Evolutionary conservation across 2,888 invertebrate species (phyloP).

Genomic region (Xiphydria camelus): DNA sequence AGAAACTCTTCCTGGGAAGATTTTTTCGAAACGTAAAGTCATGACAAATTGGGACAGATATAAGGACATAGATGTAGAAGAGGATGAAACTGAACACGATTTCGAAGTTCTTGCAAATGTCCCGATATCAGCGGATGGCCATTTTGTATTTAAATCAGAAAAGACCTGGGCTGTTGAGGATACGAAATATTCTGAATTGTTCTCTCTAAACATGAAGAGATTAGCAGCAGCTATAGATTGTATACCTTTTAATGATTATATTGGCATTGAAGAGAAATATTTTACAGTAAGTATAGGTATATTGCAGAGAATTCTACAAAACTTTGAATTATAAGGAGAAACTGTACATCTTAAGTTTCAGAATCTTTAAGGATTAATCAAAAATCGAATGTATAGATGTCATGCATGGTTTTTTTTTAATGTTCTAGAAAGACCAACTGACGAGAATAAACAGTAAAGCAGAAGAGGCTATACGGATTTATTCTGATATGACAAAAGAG

Average conservation of each 20-base stretch:
- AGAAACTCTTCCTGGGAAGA: no score
- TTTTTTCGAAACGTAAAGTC: no score
- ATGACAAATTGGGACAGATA: conserved; percentile 24
- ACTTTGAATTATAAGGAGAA: no score
- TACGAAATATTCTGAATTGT: conserved; percentile 53
- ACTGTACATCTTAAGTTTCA: not conserved
- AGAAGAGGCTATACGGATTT: conserved; percentile 29
- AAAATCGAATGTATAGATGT: no score
- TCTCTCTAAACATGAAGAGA: conserved; percentile 55
- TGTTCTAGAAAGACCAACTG: conserved; percentile 42
- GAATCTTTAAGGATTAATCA: no score
- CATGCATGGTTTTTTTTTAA: no score
- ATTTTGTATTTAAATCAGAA: conserved; percentile 58
- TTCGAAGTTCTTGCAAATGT: conserved; percentile 54
- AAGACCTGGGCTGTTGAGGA: conserved; percentile 56
- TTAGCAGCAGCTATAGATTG: conserved; percentile 56
- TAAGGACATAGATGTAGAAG: conserved; percentile 29
- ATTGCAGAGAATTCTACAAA: no score
- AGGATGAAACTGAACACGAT: conserved; percentile 50
- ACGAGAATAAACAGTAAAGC: conserved; percentile 32
- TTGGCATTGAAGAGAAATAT: conserved; percentile 52
- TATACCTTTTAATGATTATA: conserved; percentile 59
- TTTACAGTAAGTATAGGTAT: conserved; percentile 49
- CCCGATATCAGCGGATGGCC: conserved; percentile 48
- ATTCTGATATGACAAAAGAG: no score